Percentiles rank a stretch among this genome's conserved stretches.
Conservation (phyloP, 2,113 vertebrate genomes). For the Myrmecobius fasciatus region DNA sequence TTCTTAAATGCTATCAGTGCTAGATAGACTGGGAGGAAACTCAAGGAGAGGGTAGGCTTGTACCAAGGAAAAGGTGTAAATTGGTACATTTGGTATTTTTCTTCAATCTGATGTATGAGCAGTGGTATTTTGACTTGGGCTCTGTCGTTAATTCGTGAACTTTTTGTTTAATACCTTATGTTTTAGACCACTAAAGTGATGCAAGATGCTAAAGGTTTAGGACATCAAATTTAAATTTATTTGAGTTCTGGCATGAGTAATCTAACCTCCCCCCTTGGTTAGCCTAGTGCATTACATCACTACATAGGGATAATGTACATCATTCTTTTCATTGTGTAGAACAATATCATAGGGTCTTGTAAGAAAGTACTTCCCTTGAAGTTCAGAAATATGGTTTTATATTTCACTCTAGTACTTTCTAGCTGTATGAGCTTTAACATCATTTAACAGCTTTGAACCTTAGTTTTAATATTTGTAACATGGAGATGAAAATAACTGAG, state of each 20-base stretch:
- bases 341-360: neutral
- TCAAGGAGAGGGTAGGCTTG: constrained; percentile 2
- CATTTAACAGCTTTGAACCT: neutral
- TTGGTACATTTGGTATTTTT: neutral
- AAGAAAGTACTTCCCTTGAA: neutral
- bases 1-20: neutral
- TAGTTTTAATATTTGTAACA: neutral
- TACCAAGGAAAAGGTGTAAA: neutral
- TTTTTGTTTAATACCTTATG: neutral
- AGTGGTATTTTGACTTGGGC: neutral
- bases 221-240: neutral
- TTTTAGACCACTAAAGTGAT: neutral
- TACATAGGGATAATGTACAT: neutral
- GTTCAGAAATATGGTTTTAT: neutral
- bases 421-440: neutral
- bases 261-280: neutral
- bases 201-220: neutral
- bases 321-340: neutral
- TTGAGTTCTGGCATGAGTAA: neutral
- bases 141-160: neutral
- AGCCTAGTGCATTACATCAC: neutral
- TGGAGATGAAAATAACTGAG: neutral
- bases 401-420: neutral
- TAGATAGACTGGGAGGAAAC: neutral
- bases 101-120: neutral